A percentile compares a stretch with the other conserved stretches of the same genome.
Evolutionary conservation across 2,888 invertebrate species (phyloP).

Genomic region (Drosophila aldrichi): DNA sequence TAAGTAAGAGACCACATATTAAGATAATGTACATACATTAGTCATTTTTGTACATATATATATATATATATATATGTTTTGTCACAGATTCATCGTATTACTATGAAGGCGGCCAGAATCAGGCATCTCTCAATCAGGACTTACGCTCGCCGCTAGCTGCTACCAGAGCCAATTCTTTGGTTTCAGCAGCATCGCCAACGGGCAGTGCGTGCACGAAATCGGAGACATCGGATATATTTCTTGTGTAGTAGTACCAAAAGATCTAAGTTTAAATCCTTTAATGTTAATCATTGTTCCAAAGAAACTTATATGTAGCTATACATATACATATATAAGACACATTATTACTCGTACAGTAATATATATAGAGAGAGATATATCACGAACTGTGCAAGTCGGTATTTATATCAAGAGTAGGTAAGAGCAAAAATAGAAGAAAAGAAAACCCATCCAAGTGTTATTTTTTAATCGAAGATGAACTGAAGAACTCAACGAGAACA

Average conservation of each 20-base stretch:
- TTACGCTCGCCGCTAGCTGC: constrained; percentile 90
- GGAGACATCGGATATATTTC: constrained; percentile 86
- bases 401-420: background rate
- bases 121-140: constrained; percentile 86
- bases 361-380: background rate
- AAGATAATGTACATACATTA: background rate
- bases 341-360: no score
- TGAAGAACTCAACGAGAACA: constrained; percentile 46
- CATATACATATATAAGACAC: background rate
- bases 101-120: constrained; percentile 86
- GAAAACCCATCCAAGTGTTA: background rate
- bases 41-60: background rate
- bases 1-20: constrained; percentile 85
- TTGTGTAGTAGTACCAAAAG: constrained; percentile 73
- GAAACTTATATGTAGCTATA: background rate
- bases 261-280: background rate
- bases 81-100: constrained; percentile 88
- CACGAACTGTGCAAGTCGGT: background rate
- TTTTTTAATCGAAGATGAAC: constrained; percentile 34
- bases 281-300: constrained; percentile 11
- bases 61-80: no score
- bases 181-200: constrained; percentile 90
- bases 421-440: background rate
- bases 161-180: constrained; percentile 89
- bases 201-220: constrained; percentile 90